phyloP scores from a whole-genome alignment of 2,113 vertebrate species.

The Antigone vipio region DNA sequence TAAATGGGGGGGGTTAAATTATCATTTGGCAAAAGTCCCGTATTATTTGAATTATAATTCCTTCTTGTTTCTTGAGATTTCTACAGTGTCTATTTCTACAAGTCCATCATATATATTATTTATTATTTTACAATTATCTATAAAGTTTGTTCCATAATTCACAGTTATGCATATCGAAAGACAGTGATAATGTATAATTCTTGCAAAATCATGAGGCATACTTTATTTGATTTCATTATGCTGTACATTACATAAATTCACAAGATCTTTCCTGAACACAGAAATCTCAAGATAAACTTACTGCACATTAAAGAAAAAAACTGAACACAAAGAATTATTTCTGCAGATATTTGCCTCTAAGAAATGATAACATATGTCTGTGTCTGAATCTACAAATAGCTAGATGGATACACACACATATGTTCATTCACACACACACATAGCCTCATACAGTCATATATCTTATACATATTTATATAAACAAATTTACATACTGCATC shows the following conservation, averaged over 20 bases:
- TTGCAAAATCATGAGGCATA: neutral
- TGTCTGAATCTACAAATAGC: slow-evolving; percentile 61
- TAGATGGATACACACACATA: slow-evolving; percentile 57
- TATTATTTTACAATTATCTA: neutral
- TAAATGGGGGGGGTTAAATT: neutral
- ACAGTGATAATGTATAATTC: neutral
- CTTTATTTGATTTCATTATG: slow-evolving; percentile 44
- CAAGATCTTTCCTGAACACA: neutral
- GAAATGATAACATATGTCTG: slow-evolving; percentile 61
- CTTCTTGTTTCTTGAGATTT: neutral
- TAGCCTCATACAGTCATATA: slow-evolving; percentile 31
- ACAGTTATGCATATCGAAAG: neutral
- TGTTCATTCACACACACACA: slow-evolving; percentile 41
- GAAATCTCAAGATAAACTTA: slow-evolving; percentile 29
- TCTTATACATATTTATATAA: slow-evolving; percentile 68
- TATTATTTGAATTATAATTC: neutral
- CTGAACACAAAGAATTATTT: slow-evolving; percentile 52
- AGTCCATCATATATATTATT: neutral
- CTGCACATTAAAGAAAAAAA: slow-evolving; percentile 21
- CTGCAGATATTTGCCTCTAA: slow-evolving; percentile 49
- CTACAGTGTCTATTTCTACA: neutral
- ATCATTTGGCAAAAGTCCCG: slow-evolving; percentile 27
- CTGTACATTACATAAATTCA: neutral
- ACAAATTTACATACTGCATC: slow-evolving; percentile 60
- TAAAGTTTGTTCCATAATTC: neutral